phyloP scores from a whole-genome alignment of 2,888 invertebrate species.

The Orchestes rusci region DNA sequence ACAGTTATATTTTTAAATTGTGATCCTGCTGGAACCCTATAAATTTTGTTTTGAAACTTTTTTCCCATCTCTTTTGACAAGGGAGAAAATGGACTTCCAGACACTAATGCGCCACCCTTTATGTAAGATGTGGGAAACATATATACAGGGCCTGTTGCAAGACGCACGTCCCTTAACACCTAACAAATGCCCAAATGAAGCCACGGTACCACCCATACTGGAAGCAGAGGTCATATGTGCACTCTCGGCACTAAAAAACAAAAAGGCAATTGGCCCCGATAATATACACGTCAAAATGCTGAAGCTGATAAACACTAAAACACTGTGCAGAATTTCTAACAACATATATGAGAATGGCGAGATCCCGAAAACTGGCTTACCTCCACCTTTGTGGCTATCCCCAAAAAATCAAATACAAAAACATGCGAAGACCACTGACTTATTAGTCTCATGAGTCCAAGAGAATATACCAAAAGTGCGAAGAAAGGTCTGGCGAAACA shows the following conservation, averaged over 20 bases:
- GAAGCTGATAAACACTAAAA: background rate
- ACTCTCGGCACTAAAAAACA: slow-evolving; percentile 2
- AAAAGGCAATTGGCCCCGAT: background rate
- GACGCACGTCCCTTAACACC: background rate
- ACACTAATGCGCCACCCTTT: background rate
- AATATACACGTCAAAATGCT: background rate
- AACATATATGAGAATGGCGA: slow-evolving; percentile 4
- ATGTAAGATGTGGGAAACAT: background rate
- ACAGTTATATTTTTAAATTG: too few relatives aligned
- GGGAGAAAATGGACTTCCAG: too few relatives aligned
- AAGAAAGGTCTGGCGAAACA: too few relatives aligned
- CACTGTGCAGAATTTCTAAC: slow-evolving; percentile 3
- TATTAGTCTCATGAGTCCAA: slow-evolving; percentile 1
- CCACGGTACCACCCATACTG: background rate
- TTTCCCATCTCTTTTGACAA: too few relatives aligned
- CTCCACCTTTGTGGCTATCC: background rate
- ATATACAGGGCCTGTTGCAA: background rate
- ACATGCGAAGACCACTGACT: background rate
- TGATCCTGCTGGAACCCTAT: too few relatives aligned
- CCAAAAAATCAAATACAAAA: slow-evolving; percentile 11
- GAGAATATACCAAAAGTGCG: slow-evolving; percentile 8
- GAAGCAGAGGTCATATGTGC: too few relatives aligned
- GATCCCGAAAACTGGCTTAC: slow-evolving; percentile 4
- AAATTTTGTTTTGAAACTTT: too few relatives aligned
- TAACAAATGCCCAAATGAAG: background rate